Conservation (phyloP, 2,113 vertebrate genomes). For the Ondatra zibethicus region DNA sequence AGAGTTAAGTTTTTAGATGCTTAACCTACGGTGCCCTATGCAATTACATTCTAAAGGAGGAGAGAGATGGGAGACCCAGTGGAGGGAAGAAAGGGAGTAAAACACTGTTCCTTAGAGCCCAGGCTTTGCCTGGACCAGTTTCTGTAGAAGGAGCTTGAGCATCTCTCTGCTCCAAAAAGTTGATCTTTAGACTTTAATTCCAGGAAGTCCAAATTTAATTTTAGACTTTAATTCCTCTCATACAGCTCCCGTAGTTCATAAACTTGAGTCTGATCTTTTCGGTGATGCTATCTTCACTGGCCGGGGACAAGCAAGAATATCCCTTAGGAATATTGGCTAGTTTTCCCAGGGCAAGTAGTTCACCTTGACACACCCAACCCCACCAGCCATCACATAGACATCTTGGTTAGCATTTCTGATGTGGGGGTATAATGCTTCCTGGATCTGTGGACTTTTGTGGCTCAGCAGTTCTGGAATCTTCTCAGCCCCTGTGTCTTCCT, state of each 20-base stretch:
- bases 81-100: neutral
- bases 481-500: neutral
- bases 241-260: neutral
- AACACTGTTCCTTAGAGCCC: neutral
- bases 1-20: neutral
- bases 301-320: neutral
- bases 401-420: neutral
- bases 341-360: neutral
- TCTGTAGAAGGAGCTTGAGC: neutral
- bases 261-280: neutral
- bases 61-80: neutral
- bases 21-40: neutral
- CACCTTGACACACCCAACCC: no score
- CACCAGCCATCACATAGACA: neutral
- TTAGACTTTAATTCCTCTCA: neutral
- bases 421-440: neutral
- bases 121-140: neutral
- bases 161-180: neutral
- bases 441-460: neutral
- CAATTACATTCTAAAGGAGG: neutral
- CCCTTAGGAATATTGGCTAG: neutral
- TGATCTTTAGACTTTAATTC: neutral
- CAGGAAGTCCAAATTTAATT: neutral
- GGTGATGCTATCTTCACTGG: neutral
- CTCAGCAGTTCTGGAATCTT: neutral